Evolutionary conservation across 2,113 vertebrate genomes (phyloP).

Genomic region (Cryptotis parvus): DNA sequence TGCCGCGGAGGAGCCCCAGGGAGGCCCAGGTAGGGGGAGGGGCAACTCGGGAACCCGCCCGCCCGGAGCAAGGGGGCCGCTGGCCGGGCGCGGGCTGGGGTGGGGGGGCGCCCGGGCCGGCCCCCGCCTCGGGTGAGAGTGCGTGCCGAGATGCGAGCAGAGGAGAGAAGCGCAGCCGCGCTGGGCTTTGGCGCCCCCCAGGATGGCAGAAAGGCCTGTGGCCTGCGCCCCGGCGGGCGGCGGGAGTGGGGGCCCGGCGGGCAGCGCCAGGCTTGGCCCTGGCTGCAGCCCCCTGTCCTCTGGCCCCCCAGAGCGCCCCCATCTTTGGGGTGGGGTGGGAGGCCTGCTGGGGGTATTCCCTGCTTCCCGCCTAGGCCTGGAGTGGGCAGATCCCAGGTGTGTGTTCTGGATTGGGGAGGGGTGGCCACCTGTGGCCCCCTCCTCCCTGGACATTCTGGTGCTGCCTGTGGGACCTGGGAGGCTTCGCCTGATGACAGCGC

Average conservation of each 20-base stretch:
- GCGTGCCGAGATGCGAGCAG: no score
- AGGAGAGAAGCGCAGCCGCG: no score
- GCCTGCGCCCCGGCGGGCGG: no score
- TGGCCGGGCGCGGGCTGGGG: conserved; percentile 7
- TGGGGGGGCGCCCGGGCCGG: no score
- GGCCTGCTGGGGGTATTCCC: background rate
- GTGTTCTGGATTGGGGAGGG: background rate
- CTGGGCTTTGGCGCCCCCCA: background rate
- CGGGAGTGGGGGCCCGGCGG: no score
- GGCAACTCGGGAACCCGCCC: background rate
- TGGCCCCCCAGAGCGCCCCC: background rate
- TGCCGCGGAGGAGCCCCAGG: conserved; percentile 73
- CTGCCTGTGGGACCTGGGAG: background rate
- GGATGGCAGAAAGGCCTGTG: background rate
- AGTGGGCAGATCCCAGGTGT: background rate
- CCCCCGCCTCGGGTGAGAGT: no score
- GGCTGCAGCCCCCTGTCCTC: background rate
- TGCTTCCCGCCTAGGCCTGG: background rate
- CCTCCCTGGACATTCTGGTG: background rate
- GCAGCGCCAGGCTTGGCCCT: no score
- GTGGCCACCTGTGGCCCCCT: background rate
- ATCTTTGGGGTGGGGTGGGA: background rate
- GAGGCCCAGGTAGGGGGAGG: conserved; percentile 81
- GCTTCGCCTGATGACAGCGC: background rate
- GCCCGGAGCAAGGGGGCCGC: conserved; percentile 64